These are phyloP conservation scores for Ptiloglossa arizonensis DNA, from an alignment of 1,140 invertebrate species.

Conservation along the genomic window DNA sequence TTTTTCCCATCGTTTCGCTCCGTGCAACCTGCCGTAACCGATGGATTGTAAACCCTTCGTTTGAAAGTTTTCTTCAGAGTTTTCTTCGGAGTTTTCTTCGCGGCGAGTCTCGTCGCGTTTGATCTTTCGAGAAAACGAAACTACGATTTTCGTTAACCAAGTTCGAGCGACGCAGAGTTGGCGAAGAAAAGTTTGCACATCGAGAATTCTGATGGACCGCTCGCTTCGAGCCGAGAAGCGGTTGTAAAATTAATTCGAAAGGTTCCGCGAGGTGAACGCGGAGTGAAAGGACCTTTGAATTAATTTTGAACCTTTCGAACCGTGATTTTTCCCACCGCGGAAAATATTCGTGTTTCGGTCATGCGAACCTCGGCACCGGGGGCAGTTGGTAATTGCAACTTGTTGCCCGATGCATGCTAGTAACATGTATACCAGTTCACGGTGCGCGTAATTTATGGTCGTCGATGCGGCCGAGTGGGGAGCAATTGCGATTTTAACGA, in stretches of 20 bases:
- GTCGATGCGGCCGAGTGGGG: background rate
- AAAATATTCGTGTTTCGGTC: constrained; percentile 33
- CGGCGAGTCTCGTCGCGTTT: too few species aligned
- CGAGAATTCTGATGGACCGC: too few species aligned
- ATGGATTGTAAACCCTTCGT: background rate
- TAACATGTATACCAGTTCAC: constrained; percentile 7
- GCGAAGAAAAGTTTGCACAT: background rate
- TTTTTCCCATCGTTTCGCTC: background rate
- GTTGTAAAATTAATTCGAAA: too few species aligned
- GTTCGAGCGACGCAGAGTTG: background rate
- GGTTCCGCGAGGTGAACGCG: background rate
- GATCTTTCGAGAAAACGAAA: too few species aligned
- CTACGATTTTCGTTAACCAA: too few species aligned
- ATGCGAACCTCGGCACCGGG: constrained; percentile 22
- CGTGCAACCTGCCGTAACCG: background rate
- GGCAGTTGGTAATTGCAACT: constrained; percentile 53
- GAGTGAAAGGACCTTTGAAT: background rate
- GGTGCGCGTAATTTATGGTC: constrained; percentile 44
- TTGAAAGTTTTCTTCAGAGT: background rate
- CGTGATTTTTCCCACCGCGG: constrained; percentile 20
- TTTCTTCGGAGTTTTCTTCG: too few species aligned
- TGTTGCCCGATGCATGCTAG: constrained; percentile 41
- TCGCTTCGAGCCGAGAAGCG: too few species aligned
- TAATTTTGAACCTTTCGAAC: too few species aligned
- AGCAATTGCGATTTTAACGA: constrained; percentile 45